These are phyloP conservation scores for Enteromius paludinosus DNA, from an alignment of 2,797 vertebrate species.

Conservation along the genomic window DNA sequence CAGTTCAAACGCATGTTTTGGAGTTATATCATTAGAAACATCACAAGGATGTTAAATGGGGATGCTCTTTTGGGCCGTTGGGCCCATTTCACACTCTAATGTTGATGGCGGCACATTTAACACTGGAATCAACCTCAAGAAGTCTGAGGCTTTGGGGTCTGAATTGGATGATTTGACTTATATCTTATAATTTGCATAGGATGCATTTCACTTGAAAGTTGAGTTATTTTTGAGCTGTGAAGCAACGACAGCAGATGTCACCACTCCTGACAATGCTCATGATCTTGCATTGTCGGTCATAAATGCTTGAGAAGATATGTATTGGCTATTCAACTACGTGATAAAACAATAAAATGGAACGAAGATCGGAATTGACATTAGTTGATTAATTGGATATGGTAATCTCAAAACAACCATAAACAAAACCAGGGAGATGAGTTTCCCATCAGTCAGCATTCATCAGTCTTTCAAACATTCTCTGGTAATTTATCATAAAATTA, in stretches of 20 bases:
- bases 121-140: neutral
- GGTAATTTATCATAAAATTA: neutral
- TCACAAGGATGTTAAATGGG: slow-evolving; percentile 6
- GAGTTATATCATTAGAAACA: slow-evolving; percentile 14
- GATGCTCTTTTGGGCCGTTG: neutral
- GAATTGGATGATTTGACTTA: neutral
- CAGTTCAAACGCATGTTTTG: neutral
- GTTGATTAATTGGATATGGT: neutral
- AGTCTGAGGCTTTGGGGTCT: neutral
- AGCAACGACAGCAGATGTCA: neutral
- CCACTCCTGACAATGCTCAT: neutral
- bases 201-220: neutral
- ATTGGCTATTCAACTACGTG: neutral
- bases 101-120: neutral
- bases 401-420: slow-evolving; percentile 14
- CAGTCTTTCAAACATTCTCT: neutral
- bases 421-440: slow-evolving; percentile 1
- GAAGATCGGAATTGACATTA: neutral
- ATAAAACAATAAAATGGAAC: neutral
- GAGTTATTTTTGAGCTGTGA: neutral
- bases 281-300: neutral
- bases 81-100: neutral
- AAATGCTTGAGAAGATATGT: neutral
- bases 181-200: neutral
- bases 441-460: neutral